phyloP scores from a whole-genome alignment of 2,888 invertebrate genomes.

The Drosophila pseudotakahashii region DNA sequence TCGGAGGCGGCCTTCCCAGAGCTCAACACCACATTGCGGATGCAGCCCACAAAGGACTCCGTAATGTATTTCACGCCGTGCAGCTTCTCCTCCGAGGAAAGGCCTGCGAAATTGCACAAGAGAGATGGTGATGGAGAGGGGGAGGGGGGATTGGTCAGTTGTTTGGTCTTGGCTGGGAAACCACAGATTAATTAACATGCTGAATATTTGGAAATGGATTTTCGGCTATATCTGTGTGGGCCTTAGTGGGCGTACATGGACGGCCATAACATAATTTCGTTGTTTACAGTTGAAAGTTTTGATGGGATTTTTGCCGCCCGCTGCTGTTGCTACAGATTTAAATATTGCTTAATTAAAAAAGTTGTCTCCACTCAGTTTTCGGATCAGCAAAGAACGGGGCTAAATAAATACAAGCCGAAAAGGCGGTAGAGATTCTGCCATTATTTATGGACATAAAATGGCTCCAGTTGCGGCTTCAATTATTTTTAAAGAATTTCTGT shows the following conservation, averaged over 20 bases:
- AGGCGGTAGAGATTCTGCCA: not conserved
- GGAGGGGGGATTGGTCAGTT: conserved; percentile 5
- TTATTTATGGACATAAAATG: conserved; percentile 11
- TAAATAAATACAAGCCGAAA: conserved; percentile 4
- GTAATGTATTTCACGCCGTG: conserved; percentile 96
- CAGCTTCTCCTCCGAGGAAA: conserved; percentile 94
- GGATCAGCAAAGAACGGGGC: conserved; percentile 11
- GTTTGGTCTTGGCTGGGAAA: conserved; percentile 23
- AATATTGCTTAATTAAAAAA: conserved; percentile 74
- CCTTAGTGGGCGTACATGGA: conserved; percentile 5
- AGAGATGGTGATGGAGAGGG: not conserved
- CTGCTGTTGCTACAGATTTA: conserved; percentile 40
- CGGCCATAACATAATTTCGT: conserved; percentile 57
- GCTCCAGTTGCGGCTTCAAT: not conserved
- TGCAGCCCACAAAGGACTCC: conserved; percentile 96
- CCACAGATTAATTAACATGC: conserved; percentile 76
- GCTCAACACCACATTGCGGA: conserved; percentile 93
- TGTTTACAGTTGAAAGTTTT: conserved; percentile 64
- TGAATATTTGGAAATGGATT: conserved; percentile 69
- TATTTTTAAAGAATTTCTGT: not conserved
- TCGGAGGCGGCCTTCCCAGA: conserved; percentile 94
- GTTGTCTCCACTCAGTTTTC: conserved; percentile 43
- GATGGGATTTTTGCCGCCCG: conserved; percentile 33
- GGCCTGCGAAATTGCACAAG: conserved; percentile 85
- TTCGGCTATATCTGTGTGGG: conserved; percentile 35